Evolutionary conservation across 2,888 invertebrate genomes (phyloP).

Genomic region (Leptinotarsa tumamoca): DNA sequence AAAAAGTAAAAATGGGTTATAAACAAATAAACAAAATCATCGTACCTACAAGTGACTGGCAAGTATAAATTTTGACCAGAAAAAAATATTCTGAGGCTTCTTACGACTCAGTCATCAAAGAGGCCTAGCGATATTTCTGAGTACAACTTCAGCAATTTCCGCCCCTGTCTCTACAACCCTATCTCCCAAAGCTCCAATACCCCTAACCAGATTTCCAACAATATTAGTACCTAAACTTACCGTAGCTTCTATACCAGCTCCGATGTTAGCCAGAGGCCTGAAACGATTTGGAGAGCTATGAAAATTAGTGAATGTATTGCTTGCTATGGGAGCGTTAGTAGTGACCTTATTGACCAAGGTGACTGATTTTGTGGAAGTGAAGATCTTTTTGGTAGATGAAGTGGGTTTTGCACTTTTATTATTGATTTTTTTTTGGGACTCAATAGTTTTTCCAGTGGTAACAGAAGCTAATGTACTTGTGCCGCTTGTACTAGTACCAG

Average conservation of each 20-base stretch:
- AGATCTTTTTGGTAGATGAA: slow-evolving; percentile 26
- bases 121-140: slow-evolving; percentile 50
- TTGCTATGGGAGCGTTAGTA: slow-evolving; percentile 35
- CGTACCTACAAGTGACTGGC: too few species aligned
- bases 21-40: too few species aligned
- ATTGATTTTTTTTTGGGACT: background rate
- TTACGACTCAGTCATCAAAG: slow-evolving; percentile 27
- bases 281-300: slow-evolving; percentile 37
- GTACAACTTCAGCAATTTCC: slow-evolving; percentile 61
- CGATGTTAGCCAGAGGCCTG: slow-evolving; percentile 49
- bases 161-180: slow-evolving; percentile 62
- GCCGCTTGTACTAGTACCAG: background rate
- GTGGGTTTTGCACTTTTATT: slow-evolving; percentile 20
- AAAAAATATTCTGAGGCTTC: background rate
- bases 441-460: slow-evolving; percentile 31
- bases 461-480: slow-evolving; percentile 7
- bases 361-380: slow-evolving; percentile 24
- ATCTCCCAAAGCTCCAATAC: slow-evolving; percentile 54
- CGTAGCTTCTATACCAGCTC: slow-evolving; percentile 56
- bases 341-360: slow-evolving; percentile 36
- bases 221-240: slow-evolving; percentile 57
- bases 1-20: too few species aligned
- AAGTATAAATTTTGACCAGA: background rate
- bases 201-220: slow-evolving; percentile 53
- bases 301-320: slow-evolving; percentile 29